These are phyloP conservation scores for Hippopotamyrus pictus DNA, from an alignment of 2,797 vertebrate species.

Conservation along the genomic window DNA sequence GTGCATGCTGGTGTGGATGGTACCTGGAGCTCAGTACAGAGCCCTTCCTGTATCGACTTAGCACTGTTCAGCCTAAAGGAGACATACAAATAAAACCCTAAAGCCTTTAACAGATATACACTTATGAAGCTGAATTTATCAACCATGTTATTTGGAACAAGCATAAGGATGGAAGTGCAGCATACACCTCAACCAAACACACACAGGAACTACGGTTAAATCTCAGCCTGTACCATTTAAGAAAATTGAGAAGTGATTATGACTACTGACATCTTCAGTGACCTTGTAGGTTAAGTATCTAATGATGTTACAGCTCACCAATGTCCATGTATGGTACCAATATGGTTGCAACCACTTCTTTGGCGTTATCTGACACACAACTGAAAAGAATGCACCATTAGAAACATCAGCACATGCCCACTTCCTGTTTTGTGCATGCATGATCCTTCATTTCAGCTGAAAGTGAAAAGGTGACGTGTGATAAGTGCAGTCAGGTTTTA, in stretches of 20 bases:
- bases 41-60: neutral
- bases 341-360: neutral
- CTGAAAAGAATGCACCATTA: neutral
- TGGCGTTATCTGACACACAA: no score
- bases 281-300: neutral
- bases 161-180: neutral
- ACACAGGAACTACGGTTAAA: neutral
- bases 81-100: neutral
- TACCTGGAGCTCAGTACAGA: neutral
- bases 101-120: neutral
- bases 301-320: neutral
- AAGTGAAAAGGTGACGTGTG: neutral
- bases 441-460: neutral
- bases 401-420: neutral
- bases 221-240: neutral
- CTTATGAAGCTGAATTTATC: neutral
- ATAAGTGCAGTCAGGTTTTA: neutral
- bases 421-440: slow-evolving; percentile 2
- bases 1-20: neutral
- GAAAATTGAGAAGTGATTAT: neutral
- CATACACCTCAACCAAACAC: neutral
- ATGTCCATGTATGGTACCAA: neutral
- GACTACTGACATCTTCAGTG: neutral
- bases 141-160: neutral
- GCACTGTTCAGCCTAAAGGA: neutral